Evolutionary conservation across 1,140 invertebrate genomes (phyloP), one percentile per base, ranked within the genome.

Genomic region (Calliphora vicina): DNA sequence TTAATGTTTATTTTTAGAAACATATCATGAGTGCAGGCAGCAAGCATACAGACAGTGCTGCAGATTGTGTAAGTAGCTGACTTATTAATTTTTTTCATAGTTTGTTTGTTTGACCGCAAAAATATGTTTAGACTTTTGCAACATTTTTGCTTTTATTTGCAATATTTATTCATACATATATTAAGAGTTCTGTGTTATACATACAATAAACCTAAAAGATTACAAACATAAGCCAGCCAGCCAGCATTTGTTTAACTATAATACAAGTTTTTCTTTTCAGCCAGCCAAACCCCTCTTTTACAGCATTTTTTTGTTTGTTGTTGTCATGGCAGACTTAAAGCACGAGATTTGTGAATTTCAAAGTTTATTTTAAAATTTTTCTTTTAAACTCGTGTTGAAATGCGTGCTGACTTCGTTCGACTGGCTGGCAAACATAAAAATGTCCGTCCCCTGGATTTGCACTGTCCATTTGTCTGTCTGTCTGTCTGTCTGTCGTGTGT

Each of bases 51-150:
- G n/a, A n/a, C n/a, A n/a, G n/a, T n/a, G 45, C 45, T 50, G 45
- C n/a, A 35, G 35, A 50, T 50, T 50, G 45, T 50, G 45, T 12
- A 67, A 67, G 20, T 67, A 57, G n/a, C 12, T 15, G 12, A 57
- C 12, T 5, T 57, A 57, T 17, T n/a, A 57, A 57, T 6, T 57
- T 17, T 57, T 57, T 35, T 8, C 35, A n/a, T n/a, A n/a, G n/a
- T n/a, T n/a, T n/a, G 50, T 67, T 67, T 67, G 61, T 23, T 67
- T 67, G 61, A 67, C 61, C 61, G 61, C 61, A 67, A 67, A 67
- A 67, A 67, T 50, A 50, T 50, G 45, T 50, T 50, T 10, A 35
- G 35, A 35, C 35, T 50, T 50, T 50, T 50, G 45, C 45, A 50
- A 50, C 45, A 50, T 50, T 50, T 50, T 50, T 13, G 4, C 45